These are phyloP conservation scores for Sebastes oblongus DNA, from an alignment of 2,797 vertebrate genomes.

Conservation along the genomic window DNA sequence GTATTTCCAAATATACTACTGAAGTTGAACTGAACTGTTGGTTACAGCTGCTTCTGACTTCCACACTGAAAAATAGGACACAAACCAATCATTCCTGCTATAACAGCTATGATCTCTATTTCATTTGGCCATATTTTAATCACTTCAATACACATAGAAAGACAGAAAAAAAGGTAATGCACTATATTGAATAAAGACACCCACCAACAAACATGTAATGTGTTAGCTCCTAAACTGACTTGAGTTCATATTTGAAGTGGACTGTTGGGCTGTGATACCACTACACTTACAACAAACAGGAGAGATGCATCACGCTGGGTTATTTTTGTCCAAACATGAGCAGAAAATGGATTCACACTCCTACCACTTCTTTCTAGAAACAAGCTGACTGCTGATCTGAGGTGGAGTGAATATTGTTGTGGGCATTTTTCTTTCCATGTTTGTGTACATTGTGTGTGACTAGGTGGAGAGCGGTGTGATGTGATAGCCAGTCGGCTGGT, in stretches of 20 bases:
- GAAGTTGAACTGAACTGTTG: neutral
- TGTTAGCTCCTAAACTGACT: neutral
- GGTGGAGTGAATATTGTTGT: conserved; percentile 12
- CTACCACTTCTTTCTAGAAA: conserved; percentile 9
- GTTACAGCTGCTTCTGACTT: neutral
- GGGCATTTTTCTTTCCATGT: conserved; percentile 31
- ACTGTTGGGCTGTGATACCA: neutral
- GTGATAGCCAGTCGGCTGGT: conserved; percentile 48
- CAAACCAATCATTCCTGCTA: neutral
- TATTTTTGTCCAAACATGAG: conserved; percentile 12
- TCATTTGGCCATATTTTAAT: neutral
- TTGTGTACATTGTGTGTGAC: conserved; percentile 48
- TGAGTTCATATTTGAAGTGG: neutral
- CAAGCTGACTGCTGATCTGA: conserved; percentile 25
- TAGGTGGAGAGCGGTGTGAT: conserved; percentile 46
- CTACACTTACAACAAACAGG: neutral
- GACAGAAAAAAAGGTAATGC: neutral
- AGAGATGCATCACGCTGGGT: neutral
- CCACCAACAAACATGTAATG: neutral
- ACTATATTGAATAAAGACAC: neutral
- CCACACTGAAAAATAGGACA: neutral
- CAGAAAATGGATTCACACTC: neutral
- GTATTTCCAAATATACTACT: neutral
- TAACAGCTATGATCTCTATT: neutral
- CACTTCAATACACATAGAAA: neutral